These are phyloP conservation scores for Isurus oxyrinchus DNA, from an alignment of 2,113 vertebrate genomes.

Conservation along the genomic window DNA sequence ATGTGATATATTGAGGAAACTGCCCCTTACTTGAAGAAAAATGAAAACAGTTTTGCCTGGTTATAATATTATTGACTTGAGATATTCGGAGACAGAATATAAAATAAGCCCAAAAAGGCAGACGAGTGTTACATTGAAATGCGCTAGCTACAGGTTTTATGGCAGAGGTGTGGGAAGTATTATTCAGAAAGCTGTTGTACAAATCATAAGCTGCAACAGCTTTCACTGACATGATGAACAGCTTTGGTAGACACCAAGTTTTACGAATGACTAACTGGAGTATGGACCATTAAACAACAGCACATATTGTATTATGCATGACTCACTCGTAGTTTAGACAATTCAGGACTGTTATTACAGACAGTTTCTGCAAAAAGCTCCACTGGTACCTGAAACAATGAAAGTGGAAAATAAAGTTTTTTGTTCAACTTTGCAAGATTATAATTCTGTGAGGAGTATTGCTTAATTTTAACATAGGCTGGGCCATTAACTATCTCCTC, in stretches of 20 bases:
- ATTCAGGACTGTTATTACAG: not conserved
- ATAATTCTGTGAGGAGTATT: not conserved
- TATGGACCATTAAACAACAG: conserved; percentile 25
- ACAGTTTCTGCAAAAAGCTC: not conserved
- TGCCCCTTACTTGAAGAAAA: conserved; percentile 10
- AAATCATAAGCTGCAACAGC: not conserved
- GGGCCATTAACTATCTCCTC: not conserved
- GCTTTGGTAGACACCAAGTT: conserved; percentile 2
- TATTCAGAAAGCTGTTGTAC: conserved; percentile 2
- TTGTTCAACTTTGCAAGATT: not conserved
- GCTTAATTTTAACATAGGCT: not conserved
- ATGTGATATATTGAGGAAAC: not conserved
- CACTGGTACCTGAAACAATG: not conserved
- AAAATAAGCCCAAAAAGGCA: not conserved
- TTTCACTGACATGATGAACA: not conserved
- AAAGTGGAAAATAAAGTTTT: not conserved
- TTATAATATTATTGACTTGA: not conserved
- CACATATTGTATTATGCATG: not conserved
- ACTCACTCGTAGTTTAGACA: not conserved
- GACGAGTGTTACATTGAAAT: not conserved
- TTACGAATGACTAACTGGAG: conserved; percentile 31
- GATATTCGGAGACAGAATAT: not conserved
- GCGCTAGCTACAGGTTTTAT: not conserved
- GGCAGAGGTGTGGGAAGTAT: not conserved
- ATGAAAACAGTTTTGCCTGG: not conserved